A percentile compares a stretch with the other conserved stretches of the same genome.
Evolutionary conservation across 1,140 invertebrate species (phyloP).

Genomic region (Himalopsyche phryganea): DNA sequence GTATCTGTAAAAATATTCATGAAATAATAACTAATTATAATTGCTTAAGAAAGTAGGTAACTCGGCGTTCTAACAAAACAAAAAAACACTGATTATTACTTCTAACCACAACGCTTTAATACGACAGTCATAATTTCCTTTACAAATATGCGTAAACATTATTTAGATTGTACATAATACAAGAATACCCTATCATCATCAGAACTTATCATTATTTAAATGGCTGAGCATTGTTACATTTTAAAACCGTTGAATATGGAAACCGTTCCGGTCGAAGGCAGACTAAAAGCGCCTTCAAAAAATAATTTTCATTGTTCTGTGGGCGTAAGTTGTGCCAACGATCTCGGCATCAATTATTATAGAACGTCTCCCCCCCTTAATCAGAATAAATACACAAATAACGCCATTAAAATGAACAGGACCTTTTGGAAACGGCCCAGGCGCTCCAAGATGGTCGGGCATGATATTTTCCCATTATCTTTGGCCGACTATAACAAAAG

Average conservation of each 20-base stretch:
- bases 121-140: no score
- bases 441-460: constrained; percentile 14
- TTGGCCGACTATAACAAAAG: neutral
- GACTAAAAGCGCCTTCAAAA: constrained; percentile 14
- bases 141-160: neutral
- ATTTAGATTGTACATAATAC: neutral
- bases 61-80: no score
- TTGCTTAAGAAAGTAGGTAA: no score
- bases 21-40: no score
- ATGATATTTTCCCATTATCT: constrained; percentile 9
- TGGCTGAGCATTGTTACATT: constrained; percentile 5
- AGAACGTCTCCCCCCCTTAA: constrained; percentile 2
- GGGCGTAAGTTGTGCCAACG: constrained; percentile 6
- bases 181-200: constrained; percentile 18
- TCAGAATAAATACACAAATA: constrained; percentile 19
- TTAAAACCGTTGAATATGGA: constrained; percentile 5
- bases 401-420: constrained; percentile 23
- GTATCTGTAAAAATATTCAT: no score
- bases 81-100: no score
- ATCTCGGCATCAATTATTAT: constrained; percentile 7
- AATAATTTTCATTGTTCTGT: constrained; percentile 17
- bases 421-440: constrained; percentile 24
- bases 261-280: constrained; percentile 16
- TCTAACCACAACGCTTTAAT: no score
- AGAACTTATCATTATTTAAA: constrained; percentile 19